Evolutionary conservation across 2,113 vertebrate genomes (phyloP).

Genomic region (Hymenochirus boettgeri): DNA sequence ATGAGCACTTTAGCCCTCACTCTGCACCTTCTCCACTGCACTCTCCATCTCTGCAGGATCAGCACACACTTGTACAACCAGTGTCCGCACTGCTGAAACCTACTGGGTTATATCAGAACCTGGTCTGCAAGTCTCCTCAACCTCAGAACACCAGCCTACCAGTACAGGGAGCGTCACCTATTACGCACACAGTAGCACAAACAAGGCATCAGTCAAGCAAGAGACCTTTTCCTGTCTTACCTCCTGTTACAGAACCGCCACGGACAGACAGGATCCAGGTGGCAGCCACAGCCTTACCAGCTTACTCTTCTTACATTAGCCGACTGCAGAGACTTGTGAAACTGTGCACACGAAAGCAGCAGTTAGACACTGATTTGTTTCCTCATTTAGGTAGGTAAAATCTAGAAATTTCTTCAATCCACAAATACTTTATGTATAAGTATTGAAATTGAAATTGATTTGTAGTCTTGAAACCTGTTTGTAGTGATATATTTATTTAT

Average conservation of each 20-base stretch:
- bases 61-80: constrained; percentile 64
- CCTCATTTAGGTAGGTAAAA: constrained; percentile 85
- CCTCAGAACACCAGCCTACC: constrained; percentile 85
- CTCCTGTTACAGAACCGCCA: constrained; percentile 62
- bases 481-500: no score
- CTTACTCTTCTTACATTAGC: constrained; percentile 82
- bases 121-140: constrained; percentile 93
- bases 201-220: constrained; percentile 72
- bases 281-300: constrained; percentile 83
- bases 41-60: constrained; percentile 57
- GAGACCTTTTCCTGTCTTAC: constrained; percentile 72
- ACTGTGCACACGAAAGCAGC: constrained; percentile 85
- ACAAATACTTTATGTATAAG: no score
- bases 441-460: no score
- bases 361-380: constrained; percentile 87
- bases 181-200: constrained; percentile 77
- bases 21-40: constrained; percentile 70
- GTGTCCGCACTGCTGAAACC: constrained; percentile 67
- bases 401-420: no score
- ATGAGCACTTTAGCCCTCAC: constrained; percentile 92
- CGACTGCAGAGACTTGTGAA: constrained; percentile 92
- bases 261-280: constrained; percentile 80
- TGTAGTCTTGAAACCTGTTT: no score
- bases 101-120: constrained; percentile 77
- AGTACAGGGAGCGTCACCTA: constrained; percentile 77